Evolutionary conservation across 2,797 vertebrate genomes (phyloP), one percentile per base, ranked within the genome.

Genomic region (Ibycter americanus): DNA sequence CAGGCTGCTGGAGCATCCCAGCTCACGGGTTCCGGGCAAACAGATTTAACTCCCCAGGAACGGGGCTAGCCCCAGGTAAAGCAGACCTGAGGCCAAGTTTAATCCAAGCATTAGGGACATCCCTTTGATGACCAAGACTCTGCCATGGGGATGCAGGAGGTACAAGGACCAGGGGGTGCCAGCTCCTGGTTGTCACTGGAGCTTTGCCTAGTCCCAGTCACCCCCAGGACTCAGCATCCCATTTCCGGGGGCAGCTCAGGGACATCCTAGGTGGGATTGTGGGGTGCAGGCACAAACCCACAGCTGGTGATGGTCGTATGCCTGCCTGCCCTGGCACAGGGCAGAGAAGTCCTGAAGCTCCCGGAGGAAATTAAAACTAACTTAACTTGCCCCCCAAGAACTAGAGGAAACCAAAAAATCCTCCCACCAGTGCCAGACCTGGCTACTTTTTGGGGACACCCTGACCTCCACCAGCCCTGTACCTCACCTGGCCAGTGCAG

Each of bases 1-100:
- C 27, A 1, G 42, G 20, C 14, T 46, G 22, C 61, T 0, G 1
- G 40, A 67, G 9, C 52, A 70, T 38, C 52, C 31, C 0, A 0
- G 29, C 22, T 87, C n/a, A 15, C 12, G 13, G 3, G 16, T 42
- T n/a, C 44, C 5, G 1, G 15, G 3, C 19, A 76, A 56, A 21
- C 0, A 5, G 29, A 27, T 70, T 70, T 25, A 54, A 87, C 21
- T 11, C 72, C 29, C 34, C 44, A 31, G 49, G 44, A 79, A 26
- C 52, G 36, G 26, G 11, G 13, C 18, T 66, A 36, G 49, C 15
- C 61, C 22, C 19, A 23, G 10, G 19, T 9, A 58, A 55, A 72
- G 32, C 32, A 38, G 58, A 19, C 12, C 15, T 5, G 49, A 79
- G 4, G 31, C n/a, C 40, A 51, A 31, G 10, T 5, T 55, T 65